Conservation (phyloP, 2,888 invertebrate genomes). For the Ennomos quercinarius region DNA sequence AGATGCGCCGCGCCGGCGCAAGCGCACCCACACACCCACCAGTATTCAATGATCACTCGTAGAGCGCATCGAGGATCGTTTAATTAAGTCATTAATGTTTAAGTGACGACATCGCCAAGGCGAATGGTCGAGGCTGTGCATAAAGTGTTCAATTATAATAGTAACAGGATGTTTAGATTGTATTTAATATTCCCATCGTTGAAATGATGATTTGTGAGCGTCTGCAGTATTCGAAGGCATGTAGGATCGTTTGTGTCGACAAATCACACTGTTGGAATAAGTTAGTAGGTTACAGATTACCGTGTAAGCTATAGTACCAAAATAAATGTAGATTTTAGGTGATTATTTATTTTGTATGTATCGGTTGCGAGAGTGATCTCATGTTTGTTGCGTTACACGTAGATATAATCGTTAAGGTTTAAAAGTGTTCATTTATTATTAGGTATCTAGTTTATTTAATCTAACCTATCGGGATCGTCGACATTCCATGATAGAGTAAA, state of each 20-base stretch:
- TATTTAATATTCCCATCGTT: conserved; percentile 79
- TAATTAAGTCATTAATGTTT: conserved; percentile 72
- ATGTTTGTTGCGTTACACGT: conserved; percentile 66
- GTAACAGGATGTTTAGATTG: conserved; percentile 67
- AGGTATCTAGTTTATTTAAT: conserved; percentile 56
- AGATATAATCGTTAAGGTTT: conserved; percentile 58
- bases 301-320: conserved; percentile 78
- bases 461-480: conserved; percentile 65
- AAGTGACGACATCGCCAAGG: conserved; percentile 72
- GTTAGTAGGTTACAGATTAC: conserved; percentile 55
- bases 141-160: conserved; percentile 82
- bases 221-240: conserved; percentile 72
- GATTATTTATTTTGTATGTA: conserved; percentile 79
- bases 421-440: conserved; percentile 66
- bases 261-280: conserved; percentile 61
- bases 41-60: conserved; percentile 84
- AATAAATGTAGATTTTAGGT: conserved; percentile 75
- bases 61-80: conserved; percentile 81
- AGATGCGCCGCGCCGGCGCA: conserved; percentile 12
- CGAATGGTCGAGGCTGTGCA: conserved; percentile 82
- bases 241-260: conserved; percentile 59
- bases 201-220: conserved; percentile 74
- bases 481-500: conserved; percentile 76
- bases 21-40: conserved; percentile 67
- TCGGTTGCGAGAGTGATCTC: conserved; percentile 75